Evolutionary conservation across 2,113 vertebrate genomes (phyloP), one percentile per base, ranked within the genome.

Genomic region (Delphinapterus leucas): DNA sequence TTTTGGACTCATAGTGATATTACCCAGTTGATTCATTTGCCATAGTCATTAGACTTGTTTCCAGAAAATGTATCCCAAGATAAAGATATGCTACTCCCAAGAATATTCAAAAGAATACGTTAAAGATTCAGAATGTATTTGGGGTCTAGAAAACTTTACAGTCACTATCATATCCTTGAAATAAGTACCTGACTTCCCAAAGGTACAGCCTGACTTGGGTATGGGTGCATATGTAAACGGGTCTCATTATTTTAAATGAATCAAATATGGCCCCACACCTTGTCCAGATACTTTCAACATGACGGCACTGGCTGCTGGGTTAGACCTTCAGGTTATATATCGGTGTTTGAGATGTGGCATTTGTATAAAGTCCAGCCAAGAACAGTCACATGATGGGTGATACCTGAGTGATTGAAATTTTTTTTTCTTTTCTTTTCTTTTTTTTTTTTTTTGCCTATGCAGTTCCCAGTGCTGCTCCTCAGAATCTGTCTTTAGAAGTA

Each of bases 381-480:
- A 88, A n/a, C n/a, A 76, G 23, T 73, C 67, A 38, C 33, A 20
- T 93, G 25, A 61, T 94, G 4, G 36, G 53, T 85, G 44, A 26
- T 85, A 6, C 41, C 23, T 93, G 53, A 26, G 11, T 96, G 41
- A 95, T 4, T 84, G 28, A 44, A 93, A 36, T 31, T 13, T 23
- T 80, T 88, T 47, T 74, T 47, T 33, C 47, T 79, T 79, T 86
- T 23, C 33, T 31, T 13, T 23, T 80, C 85, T 47, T 74, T 47
- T 33, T 41, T 79, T 79, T 87, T 73, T 73, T 74, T 96, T 81
- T 18, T 20, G n/a, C 96, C 20, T 98, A 90, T 98, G 84, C 97
- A 99, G 99, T 99, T 44, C 99, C 99, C 49, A 99, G 99, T 93
- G 99, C 99, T 84, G 98, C 99, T 6, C 99, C 99, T 26, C 99